phyloP scores from a whole-genome alignment of 1,140 invertebrate species.

The Seison nebaliae region DNA sequence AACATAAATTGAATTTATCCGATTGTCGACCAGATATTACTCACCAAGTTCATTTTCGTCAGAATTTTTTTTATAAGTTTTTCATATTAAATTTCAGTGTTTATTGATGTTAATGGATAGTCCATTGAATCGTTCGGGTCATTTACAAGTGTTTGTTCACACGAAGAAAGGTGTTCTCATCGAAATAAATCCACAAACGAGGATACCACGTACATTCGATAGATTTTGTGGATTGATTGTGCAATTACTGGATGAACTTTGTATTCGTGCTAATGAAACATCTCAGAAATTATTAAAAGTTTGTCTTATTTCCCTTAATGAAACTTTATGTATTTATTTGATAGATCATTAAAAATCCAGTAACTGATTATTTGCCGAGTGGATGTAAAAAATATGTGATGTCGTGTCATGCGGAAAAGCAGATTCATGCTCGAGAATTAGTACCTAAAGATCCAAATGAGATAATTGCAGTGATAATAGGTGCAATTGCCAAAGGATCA shows the following conservation, averaged over 20 bases:
- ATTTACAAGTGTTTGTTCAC: constrained; percentile 46
- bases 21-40: constrained; percentile 68
- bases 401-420: constrained; percentile 54
- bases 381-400: constrained; percentile 66
- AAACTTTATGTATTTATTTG: constrained; percentile 27
- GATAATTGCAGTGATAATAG: constrained; percentile 64
- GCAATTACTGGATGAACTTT: constrained; percentile 75
- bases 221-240: constrained; percentile 93
- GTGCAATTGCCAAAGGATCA: constrained; percentile 85
- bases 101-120: constrained; percentile 81
- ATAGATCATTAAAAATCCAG: constrained; percentile 92
- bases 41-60: too few species aligned
- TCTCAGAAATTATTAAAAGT: constrained; percentile 65
- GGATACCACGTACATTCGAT: constrained; percentile 89
- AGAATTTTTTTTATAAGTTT: too few species aligned
- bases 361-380: constrained; percentile 73
- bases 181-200: constrained; percentile 87
- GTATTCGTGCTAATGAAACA: constrained; percentile 58
- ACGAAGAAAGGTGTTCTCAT: constrained; percentile 89
- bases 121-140: constrained; percentile 60
- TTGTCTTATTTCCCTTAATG: too few species aligned
- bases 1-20: constrained; percentile 52
- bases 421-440: constrained; percentile 47
- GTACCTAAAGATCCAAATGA: constrained; percentile 44
- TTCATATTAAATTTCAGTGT: too few species aligned